phyloP scores from a whole-genome alignment of 2,113 vertebrate species.

The Psittacula cyanocephala region DNA sequence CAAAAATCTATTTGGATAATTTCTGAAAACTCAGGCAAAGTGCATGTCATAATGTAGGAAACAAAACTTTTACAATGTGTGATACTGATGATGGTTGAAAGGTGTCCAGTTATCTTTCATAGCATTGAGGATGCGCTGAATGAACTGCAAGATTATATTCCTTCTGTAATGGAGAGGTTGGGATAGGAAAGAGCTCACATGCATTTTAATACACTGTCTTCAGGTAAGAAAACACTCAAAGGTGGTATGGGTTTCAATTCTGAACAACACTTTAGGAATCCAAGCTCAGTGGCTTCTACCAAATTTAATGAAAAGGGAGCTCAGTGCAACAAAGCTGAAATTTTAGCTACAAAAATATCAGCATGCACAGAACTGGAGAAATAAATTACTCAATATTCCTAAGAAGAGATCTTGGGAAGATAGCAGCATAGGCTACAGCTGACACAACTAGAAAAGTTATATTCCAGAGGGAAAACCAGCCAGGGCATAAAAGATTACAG shows the following conservation, averaged over 20 bases:
- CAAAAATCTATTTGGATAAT: not conserved
- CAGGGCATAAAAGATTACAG: not conserved
- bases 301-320: not conserved
- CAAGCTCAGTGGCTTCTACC: not conserved
- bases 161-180: rapidly evolving
- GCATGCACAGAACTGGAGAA: not conserved
- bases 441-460: not conserved
- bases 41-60: not conserved
- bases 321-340: not conserved
- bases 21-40: not conserved
- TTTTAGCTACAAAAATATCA: not conserved
- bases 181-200: rapidly evolving
- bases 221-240: not conserved
- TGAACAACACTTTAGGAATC: not conserved
- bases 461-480: not conserved
- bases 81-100: not conserved
- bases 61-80: not conserved
- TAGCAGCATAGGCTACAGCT: not conserved
- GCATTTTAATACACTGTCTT: not conserved
- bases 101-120: not conserved
- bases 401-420: not conserved
- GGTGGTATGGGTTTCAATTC: not conserved
- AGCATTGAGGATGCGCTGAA: no score
- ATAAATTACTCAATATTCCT: not conserved
- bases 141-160: not conserved